Evolutionary conservation across 37 sponge, comb jelly and placozoan genomes (phyloP).

Genomic region (Bolinopsis microptera): DNA sequence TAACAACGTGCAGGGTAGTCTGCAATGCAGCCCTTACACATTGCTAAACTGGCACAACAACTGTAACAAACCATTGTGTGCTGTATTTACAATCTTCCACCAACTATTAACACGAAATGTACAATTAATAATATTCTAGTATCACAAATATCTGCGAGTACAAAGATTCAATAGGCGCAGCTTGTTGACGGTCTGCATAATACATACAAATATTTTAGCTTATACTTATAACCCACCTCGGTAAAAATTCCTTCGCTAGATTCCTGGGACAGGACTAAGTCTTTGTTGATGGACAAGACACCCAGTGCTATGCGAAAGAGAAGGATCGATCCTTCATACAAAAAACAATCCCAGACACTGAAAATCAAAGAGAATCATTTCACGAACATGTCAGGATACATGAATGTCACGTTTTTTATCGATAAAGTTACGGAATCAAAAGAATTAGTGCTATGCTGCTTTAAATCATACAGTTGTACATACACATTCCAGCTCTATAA

Average conservation of each 20-base stretch:
- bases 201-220: no score
- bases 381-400: neutral
- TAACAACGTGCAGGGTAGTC: no score
- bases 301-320: constrained; percentile 68
- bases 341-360: constrained; percentile 69
- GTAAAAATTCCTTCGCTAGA: constrained; percentile 54
- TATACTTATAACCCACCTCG: neutral
- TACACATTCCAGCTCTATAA: no score
- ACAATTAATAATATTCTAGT: no score
- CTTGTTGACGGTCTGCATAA: no score
- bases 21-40: neutral
- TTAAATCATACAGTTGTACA: constrained; percentile 2
- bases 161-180: neutral
- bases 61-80: neutral
- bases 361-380: constrained; percentile 59
- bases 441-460: neutral
- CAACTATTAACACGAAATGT: no score
- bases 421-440: neutral
- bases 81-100: no score
- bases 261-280: neutral
- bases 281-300: constrained; percentile 62
- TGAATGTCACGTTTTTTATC: neutral
- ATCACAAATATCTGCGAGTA: no score
- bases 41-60: neutral
- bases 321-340: constrained; percentile 68